phyloP scores from a whole-genome alignment of 2,113 vertebrate species.

The Ciconia boyciana region DNA sequence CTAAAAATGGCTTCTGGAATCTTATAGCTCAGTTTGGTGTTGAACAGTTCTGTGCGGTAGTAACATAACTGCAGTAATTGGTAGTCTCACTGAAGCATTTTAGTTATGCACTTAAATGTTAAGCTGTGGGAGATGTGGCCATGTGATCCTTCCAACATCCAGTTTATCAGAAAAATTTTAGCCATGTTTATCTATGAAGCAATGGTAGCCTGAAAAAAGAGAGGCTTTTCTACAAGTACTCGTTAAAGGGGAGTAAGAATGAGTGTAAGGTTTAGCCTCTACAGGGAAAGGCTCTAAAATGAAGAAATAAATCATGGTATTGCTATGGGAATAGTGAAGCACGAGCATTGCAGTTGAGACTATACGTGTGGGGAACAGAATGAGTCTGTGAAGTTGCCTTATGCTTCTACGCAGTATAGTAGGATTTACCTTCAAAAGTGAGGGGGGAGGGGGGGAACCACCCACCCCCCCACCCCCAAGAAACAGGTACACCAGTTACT shows the following conservation, averaged over 20 bases:
- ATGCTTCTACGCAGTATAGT: neutral
- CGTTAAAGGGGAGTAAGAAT: neutral
- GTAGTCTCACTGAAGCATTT: conserved; percentile 19
- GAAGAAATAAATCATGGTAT: neutral
- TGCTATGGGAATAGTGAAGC: neutral
- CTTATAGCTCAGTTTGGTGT: conserved; percentile 20
- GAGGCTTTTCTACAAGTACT: neutral
- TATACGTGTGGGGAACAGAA: neutral
- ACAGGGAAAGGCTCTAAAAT: neutral
- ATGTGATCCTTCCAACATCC: neutral
- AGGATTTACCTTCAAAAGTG: neutral
- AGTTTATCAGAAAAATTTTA: conserved; percentile 37
- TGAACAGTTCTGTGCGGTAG: neutral
- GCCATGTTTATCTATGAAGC: neutral
- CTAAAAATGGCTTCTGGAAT: conserved; percentile 65
- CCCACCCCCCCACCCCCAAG: too few species aligned
- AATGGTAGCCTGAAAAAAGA: neutral
- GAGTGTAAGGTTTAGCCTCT: neutral
- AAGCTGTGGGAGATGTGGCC: neutral
- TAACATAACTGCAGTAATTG: conserved; percentile 5
- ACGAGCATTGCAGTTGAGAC: neutral
- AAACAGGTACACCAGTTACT: neutral
- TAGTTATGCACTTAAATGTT: conserved; percentile 16
- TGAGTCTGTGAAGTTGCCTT: neutral
- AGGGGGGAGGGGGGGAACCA: too few species aligned